Evolutionary conservation across 2,888 invertebrate species (phyloP).

Genomic region (Subacronicta megacephala): DNA sequence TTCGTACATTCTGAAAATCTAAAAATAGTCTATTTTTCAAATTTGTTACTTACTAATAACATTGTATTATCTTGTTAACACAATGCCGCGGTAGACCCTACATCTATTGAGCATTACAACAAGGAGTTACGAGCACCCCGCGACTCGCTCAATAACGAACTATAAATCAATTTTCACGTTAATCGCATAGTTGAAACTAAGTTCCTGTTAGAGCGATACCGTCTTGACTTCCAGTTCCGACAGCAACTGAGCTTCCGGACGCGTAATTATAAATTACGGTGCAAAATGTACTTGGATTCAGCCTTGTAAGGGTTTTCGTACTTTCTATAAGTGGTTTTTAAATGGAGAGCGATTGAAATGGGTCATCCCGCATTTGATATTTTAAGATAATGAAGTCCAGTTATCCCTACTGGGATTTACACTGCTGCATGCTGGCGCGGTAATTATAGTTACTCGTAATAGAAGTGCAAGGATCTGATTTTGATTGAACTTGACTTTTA

Average conservation of each 20-base stretch:
- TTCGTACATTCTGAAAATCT: too few species aligned
- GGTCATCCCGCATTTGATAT: too few species aligned
- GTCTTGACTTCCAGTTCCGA: constrained; percentile 68
- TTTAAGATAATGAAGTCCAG: too few species aligned
- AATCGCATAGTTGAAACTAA: constrained; percentile 65
- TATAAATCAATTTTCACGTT: constrained; percentile 69
- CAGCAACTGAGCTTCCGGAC: constrained; percentile 53
- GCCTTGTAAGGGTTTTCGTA: neutral
- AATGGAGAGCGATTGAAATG: too few species aligned
- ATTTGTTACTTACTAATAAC: too few species aligned
- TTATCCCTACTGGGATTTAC: too few species aligned
- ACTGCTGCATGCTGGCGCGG: too few species aligned
- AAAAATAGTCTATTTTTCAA: too few species aligned
- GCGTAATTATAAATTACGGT: constrained; percentile 25
- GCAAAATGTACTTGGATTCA: neutral
- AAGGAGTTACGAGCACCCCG: constrained; percentile 23
- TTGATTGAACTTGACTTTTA: too few species aligned
- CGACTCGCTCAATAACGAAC: constrained; percentile 48
- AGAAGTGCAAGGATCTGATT: too few species aligned
- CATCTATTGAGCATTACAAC: constrained; percentile 16
- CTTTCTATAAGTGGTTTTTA: too few species aligned
- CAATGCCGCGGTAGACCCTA: constrained; percentile 10
- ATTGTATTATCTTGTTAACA: constrained; percentile 6
- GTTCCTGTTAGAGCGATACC: constrained; percentile 65
- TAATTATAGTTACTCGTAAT: too few species aligned